These are phyloP conservation scores for Cephus pygmeus DNA, from an alignment of 2,888 invertebrate species.

Conservation along the genomic window DNA sequence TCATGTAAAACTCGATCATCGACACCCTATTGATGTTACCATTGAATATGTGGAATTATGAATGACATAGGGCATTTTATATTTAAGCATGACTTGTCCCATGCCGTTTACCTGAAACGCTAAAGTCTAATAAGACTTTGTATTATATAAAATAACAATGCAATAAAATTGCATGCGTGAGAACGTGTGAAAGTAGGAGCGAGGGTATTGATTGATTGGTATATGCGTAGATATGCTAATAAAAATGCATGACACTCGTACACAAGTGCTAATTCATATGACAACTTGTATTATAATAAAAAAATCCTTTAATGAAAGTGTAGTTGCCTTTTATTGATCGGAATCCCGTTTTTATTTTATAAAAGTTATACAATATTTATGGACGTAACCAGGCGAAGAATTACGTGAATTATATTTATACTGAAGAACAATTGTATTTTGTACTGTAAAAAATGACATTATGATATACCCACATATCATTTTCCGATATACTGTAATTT, in stretches of 20 bases:
- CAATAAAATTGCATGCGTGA: constrained; percentile 30
- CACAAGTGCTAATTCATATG: constrained; percentile 6
- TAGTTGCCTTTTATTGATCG: background rate
- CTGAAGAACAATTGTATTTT: background rate
- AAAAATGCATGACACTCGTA: background rate
- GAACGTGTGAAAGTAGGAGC: background rate
- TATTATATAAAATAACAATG: constrained; percentile 23
- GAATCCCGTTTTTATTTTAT: background rate
- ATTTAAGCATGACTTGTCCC: constrained; percentile 1
- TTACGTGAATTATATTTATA: background rate
- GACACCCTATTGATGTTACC: background rate
- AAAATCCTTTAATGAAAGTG: constrained; percentile 14
- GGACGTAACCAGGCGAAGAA: background rate
- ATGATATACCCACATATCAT: background rate
- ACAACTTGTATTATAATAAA: constrained; percentile 38
- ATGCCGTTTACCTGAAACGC: constrained; percentile 14
- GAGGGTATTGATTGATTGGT: background rate
- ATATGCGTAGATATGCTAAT: background rate
- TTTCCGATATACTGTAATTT: background rate
- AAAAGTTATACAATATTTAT: background rate
- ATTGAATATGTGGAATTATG: background rate
- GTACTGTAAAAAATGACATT: background rate
- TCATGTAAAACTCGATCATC: background rate
- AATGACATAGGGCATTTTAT: constrained; percentile 7
- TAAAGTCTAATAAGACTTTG: constrained; percentile 10